These are phyloP conservation scores for Hippocampus guttulatus DNA, from an alignment of 2,113 vertebrate genomes.

Conservation along the genomic window DNA sequence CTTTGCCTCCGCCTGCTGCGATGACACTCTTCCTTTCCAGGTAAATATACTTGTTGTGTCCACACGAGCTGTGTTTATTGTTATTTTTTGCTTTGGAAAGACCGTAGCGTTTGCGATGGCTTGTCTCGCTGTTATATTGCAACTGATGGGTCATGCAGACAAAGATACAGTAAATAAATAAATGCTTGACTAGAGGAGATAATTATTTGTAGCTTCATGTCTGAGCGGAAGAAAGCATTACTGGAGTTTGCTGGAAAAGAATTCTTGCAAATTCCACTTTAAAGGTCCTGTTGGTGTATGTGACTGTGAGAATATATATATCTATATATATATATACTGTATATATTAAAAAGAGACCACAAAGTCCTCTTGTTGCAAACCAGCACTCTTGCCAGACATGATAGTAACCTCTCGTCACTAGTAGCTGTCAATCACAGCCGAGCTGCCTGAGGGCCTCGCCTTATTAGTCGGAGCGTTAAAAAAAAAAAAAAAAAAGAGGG, in stretches of 20 bases:
- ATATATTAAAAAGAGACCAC: neutral
- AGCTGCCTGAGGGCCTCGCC: slow-evolving; percentile 33
- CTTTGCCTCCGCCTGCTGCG: neutral
- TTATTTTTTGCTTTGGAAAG: neutral
- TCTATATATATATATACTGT: no score
- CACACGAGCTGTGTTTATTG: neutral
- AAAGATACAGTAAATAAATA: neutral
- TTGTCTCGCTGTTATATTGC: neutral
- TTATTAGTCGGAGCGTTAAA: slow-evolving; percentile 42
- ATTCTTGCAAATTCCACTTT: neutral
- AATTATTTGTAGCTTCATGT: neutral
- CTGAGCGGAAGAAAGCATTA: neutral
- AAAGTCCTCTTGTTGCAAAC: slow-evolving; percentile 4
- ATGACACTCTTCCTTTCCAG: neutral
- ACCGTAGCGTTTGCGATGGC: neutral
- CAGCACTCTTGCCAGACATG: slow-evolving; percentile 34
- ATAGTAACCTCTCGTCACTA: slow-evolving; percentile 29
- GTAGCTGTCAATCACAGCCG: slow-evolving; percentile 47
- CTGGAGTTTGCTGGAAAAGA: neutral
- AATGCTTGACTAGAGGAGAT: neutral
- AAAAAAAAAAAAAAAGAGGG: slow-evolving; percentile 21
- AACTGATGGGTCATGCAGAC: neutral
- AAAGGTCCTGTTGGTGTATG: neutral
- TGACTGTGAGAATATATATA: no score
- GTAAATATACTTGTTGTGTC: neutral